These are phyloP conservation scores for Nannoperca obscura DNA, from an alignment of 2,797 vertebrate genomes.

Conservation along the genomic window DNA sequence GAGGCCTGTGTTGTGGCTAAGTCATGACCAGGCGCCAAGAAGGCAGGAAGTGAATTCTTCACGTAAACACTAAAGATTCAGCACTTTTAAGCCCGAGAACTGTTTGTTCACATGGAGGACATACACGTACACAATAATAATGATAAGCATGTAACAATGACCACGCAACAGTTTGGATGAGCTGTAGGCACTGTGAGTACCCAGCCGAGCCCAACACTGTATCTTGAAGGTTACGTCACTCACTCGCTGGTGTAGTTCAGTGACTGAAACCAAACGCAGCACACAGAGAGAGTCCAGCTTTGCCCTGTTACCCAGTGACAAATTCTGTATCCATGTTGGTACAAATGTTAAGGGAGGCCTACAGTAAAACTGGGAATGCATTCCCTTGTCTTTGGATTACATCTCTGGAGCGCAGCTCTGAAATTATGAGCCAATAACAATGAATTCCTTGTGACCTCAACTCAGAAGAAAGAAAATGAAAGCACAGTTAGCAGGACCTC, in stretches of 20 bases:
- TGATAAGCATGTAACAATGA: conserved; percentile 13
- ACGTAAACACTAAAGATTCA: conserved; percentile 69
- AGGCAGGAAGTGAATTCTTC: conserved; percentile 69
- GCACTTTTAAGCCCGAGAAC: conserved; percentile 52
- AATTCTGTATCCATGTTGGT: neutral
- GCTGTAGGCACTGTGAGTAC: conserved; percentile 3
- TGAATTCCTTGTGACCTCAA: neutral
- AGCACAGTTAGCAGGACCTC: conserved; percentile 12
- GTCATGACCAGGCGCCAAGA: conserved; percentile 76
- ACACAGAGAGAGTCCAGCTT: neutral
- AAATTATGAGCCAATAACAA: no score
- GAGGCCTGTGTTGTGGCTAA: conserved; percentile 69
- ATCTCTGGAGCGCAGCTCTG: neutral
- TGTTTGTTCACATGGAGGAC: conserved; percentile 43
- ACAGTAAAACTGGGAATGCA: neutral
- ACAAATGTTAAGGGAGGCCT: neutral
- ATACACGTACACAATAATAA: conserved; percentile 34
- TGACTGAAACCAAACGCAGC: neutral
- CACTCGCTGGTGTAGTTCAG: neutral
- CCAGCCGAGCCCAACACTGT: neutral
- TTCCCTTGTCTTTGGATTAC: neutral
- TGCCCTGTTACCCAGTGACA: neutral
- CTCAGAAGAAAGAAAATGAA: neutral
- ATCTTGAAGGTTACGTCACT: conserved; percentile 15
- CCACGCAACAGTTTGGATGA: neutral